These are phyloP conservation scores for Drosophila limbata DNA, from an alignment of 2,888 invertebrate species.

Conservation along the genomic window DNA sequence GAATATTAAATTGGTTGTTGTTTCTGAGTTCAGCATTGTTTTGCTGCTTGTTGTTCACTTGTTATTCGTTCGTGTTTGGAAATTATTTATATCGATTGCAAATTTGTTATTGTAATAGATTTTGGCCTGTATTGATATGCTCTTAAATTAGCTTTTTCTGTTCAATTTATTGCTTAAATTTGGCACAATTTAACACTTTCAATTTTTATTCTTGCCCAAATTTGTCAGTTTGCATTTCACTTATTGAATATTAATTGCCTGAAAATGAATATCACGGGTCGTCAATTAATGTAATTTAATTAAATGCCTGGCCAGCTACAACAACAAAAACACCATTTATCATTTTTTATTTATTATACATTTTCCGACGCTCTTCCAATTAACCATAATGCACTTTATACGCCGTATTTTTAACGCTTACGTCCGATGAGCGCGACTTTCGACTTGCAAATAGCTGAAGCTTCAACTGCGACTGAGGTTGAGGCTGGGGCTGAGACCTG, in stretches of 20 bases:
- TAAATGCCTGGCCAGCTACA: conserved; percentile 6
- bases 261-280: conserved; percentile 38
- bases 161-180: conserved; percentile 23
- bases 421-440: conserved; percentile 64
- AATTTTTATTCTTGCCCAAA: conserved; percentile 11
- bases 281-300: conserved; percentile 51
- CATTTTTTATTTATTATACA: conserved; percentile 25
- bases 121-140: conserved; percentile 18
- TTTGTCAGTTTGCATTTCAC: conserved; percentile 30
- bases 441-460: conserved; percentile 69
- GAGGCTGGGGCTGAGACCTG: conserved; percentile 24
- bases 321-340: conserved; percentile 5
- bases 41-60: conserved; percentile 13
- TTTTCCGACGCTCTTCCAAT: conserved; percentile 39
- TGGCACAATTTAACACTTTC: conserved; percentile 63
- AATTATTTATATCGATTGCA: conserved; percentile 26
- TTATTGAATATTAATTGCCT: conserved; percentile 30
- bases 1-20: conserved; percentile 58
- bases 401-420: conserved; percentile 36
- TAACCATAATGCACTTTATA: conserved; percentile 54
- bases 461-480: conserved; percentile 24
- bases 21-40: conserved; percentile 57
- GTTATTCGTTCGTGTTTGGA: conserved; percentile 1
- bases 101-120: conserved; percentile 51
- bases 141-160: conserved; percentile 17